Percentiles rank a stretch among this genome's conserved stretches.
Conservation (phyloP, 2,797 vertebrate species). For the Phylloscopus collybita region DNA sequence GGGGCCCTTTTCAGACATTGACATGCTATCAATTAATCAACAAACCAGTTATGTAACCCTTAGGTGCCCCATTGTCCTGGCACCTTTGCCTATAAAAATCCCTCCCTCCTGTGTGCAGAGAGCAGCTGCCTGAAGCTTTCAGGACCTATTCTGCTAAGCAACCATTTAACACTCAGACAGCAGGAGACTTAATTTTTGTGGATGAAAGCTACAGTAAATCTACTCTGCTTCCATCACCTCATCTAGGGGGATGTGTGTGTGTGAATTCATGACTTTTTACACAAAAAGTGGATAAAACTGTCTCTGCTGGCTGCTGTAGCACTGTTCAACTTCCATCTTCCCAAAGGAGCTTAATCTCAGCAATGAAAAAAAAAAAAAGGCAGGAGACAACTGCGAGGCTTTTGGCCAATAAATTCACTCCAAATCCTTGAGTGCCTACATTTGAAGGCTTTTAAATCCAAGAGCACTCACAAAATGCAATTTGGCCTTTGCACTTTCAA, state of each 20-base stretch:
- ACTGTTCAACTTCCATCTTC: background rate
- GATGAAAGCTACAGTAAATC: background rate
- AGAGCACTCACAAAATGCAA: conserved; percentile 2
- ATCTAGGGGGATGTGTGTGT: background rate
- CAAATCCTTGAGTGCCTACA: background rate
- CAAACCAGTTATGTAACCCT: background rate
- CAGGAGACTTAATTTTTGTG: background rate
- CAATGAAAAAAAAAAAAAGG: background rate
- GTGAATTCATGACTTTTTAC: background rate
- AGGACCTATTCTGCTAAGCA: background rate
- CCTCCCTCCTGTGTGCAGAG: background rate
- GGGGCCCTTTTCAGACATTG: background rate
- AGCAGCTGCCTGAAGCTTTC: background rate
- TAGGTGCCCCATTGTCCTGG: background rate
- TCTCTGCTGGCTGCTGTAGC: background rate
- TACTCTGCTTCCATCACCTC: background rate
- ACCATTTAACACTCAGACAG: background rate
- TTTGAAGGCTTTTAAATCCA: conserved; percentile 26
- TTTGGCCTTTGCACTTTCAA: conserved; percentile 44
- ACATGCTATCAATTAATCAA: background rate
- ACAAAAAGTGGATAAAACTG: background rate
- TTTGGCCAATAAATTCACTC: conserved; percentile 28
- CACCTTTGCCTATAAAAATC: background rate
- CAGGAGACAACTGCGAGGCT: conserved; percentile 1
- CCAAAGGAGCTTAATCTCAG: background rate